Conservation (phyloP, 2,797 vertebrate species). For the Decapterus maruadsi region DNA sequence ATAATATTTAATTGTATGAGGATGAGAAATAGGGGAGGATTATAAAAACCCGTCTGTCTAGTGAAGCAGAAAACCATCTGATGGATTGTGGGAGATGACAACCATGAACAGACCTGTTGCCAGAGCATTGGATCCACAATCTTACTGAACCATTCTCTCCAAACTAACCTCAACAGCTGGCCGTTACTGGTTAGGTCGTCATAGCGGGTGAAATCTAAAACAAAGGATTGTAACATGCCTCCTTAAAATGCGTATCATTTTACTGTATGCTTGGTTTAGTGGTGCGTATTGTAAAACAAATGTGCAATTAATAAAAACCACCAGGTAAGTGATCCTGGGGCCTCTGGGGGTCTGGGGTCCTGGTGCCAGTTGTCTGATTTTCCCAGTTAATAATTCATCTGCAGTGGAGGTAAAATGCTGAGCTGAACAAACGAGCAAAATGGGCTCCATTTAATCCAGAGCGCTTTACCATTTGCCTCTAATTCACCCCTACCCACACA, state of each 20-base stretch:
- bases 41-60: too few relatives aligned
- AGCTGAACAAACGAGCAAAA: conserved; percentile 27
- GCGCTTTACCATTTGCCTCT: background rate
- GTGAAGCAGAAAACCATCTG: too few relatives aligned
- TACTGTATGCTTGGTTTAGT: background rate
- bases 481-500: background rate
- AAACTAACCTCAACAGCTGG: background rate
- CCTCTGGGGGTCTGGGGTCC: background rate
- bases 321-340: background rate
- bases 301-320: conserved; percentile 19
- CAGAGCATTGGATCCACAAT: too few relatives aligned
- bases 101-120: too few relatives aligned
- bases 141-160: too few relatives aligned
- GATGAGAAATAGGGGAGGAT: too few relatives aligned
- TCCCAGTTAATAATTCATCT: conserved; percentile 27
- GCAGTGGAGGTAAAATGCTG: conserved; percentile 10
- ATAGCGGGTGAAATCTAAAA: background rate
- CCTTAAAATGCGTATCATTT: background rate
- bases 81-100: too few relatives aligned
- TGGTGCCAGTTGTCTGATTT: conserved; percentile 12
- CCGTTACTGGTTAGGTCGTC: background rate
- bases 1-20: too few relatives aligned
- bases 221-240: background rate
- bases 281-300: background rate
- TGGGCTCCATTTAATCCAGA: background rate